Conservation (phyloP, 1,140 invertebrate genomes). For the Uloborus diversus region DNA sequence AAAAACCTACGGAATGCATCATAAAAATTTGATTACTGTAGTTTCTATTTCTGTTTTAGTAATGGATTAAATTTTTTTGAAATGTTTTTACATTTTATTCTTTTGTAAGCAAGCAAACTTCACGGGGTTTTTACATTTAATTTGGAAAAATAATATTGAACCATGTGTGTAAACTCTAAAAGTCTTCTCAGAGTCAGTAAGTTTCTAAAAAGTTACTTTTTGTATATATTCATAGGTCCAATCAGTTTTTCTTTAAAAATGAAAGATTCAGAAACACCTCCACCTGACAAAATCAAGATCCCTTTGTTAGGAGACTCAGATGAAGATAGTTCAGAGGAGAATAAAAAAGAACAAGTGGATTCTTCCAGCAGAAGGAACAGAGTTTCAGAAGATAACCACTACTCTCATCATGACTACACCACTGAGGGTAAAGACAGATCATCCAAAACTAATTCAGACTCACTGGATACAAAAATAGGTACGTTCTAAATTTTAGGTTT, state of each 20-base stretch:
- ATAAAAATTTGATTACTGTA: no score
- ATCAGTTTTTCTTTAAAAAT: conserved; percentile 67
- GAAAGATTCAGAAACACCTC: conserved; percentile 62
- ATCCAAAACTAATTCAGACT: conserved; percentile 43
- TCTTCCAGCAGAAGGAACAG: neutral
- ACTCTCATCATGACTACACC: neutral
- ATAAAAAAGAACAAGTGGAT: conserved; percentile 13
- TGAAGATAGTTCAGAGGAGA: conserved; percentile 54
- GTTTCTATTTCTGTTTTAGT: no score
- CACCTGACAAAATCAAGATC: conserved; percentile 60
- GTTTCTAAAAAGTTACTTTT: no score
- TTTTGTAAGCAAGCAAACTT: no score
- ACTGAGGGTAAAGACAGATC: conserved; percentile 46
- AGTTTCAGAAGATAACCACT: no score
- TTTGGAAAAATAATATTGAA: no score
- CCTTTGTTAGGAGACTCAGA: conserved; percentile 64
- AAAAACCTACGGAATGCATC: no score
- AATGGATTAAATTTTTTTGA: no score
- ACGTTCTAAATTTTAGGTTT: conserved; percentile 18
- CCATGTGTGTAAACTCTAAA: no score
- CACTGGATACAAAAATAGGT: conserved; percentile 58
- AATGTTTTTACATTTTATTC: no score
- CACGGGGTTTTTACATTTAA: no score
- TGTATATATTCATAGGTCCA: conserved; percentile 57
- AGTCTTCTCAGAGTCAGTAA: no score